Conservation (phyloP, 2,888 invertebrate species). For the Cerastis rubricosa region DNA sequence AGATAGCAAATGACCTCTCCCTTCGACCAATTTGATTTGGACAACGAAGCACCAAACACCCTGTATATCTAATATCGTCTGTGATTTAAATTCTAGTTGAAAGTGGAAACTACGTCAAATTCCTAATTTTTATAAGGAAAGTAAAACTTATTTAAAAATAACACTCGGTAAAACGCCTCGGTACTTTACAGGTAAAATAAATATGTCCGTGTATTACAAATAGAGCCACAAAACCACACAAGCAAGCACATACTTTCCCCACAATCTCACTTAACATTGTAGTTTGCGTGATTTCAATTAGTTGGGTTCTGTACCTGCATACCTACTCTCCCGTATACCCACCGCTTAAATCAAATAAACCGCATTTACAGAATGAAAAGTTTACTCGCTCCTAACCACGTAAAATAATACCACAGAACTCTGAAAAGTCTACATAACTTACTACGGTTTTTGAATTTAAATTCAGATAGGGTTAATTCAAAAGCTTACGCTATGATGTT, state of each 20-base stretch:
- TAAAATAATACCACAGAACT: conserved; percentile 79
- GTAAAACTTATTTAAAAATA: neutral
- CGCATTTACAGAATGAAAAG: conserved; percentile 78
- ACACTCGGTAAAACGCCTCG: neutral
- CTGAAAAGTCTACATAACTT: conserved; percentile 75
- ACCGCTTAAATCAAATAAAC: conserved; percentile 78
- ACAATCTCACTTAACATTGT: conserved; percentile 67
- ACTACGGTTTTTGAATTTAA: conserved; percentile 76
- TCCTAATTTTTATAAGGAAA: neutral
- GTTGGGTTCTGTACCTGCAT: conserved; percentile 58
- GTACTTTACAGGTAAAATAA: conserved; percentile 21
- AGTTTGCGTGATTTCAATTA: conserved; percentile 74
- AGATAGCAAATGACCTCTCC: too few species aligned
- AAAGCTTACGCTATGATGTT: conserved; percentile 68
- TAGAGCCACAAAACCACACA: conserved; percentile 35
- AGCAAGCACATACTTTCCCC: conserved; percentile 38
- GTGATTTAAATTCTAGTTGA: neutral
- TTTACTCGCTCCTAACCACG: conserved; percentile 77
- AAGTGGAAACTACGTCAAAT: neutral
- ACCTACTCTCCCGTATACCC: conserved; percentile 59
- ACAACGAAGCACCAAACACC: neutral
- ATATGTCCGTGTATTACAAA: conserved; percentile 18
- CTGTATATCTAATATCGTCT: too few species aligned
- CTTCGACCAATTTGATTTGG: too few species aligned
- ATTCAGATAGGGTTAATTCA: conserved; percentile 72